Evolutionary conservation across 2,888 invertebrate genomes (phyloP).

Genomic region (Cyclophora punctaria): DNA sequence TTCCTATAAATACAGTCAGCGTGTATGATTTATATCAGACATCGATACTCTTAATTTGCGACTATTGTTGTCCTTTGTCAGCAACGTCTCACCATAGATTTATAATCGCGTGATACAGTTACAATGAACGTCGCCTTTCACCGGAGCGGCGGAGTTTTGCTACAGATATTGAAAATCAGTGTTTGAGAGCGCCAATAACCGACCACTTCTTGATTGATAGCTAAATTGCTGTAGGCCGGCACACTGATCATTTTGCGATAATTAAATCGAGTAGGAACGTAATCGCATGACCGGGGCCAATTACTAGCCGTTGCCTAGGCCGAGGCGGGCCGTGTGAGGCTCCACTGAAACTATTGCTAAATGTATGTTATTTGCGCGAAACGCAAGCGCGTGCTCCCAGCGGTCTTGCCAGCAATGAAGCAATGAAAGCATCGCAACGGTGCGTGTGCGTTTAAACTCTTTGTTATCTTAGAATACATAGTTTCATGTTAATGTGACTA

Average conservation of each 20-base stretch:
- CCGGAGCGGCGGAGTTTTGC: slow-evolving; percentile 30
- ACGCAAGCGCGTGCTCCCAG: slow-evolving; percentile 53
- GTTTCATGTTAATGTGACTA: too few species aligned
- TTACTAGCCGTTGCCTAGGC: slow-evolving; percentile 65
- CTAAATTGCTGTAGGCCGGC: slow-evolving; percentile 70
- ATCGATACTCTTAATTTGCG: too few species aligned
- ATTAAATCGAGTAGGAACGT: slow-evolving; percentile 72
- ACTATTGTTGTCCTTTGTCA: neutral
- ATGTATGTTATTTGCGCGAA: slow-evolving; percentile 62
- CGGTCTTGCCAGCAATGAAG: slow-evolving; percentile 15
- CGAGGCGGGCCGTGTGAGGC: slow-evolving; percentile 57
- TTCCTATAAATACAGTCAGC: too few species aligned
- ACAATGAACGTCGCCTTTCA: slow-evolving; percentile 38
- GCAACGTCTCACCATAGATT: neutral
- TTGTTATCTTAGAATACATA: too few species aligned
- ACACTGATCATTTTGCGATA: slow-evolving; percentile 71
- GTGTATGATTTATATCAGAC: too few species aligned
- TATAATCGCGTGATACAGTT: slow-evolving; percentile 1
- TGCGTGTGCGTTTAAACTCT: slow-evolving; percentile 16
- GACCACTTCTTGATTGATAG: slow-evolving; percentile 66
- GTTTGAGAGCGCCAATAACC: slow-evolving; percentile 39
- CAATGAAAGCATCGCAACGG: slow-evolving; percentile 22
- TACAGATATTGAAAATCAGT: slow-evolving; percentile 47
- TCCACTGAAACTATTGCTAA: slow-evolving; percentile 50
- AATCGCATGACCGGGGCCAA: slow-evolving; percentile 74